Conservation (phyloP, 2,888 invertebrate genomes). For the Eutolmus rufibarbis region DNA sequence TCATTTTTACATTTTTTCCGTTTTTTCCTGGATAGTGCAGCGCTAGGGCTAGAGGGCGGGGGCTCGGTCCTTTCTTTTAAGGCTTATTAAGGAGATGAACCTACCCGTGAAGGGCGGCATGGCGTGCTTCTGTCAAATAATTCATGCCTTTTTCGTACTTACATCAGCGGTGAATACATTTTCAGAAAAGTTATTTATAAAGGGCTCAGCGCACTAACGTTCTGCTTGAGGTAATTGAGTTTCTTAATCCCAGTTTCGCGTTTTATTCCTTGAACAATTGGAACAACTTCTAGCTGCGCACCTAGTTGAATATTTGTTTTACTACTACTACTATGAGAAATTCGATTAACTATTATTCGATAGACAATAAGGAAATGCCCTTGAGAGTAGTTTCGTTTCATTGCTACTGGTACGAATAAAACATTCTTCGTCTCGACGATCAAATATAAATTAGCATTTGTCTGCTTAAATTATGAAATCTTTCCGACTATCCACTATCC, state of each 20-base stretch:
- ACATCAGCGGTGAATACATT: background rate
- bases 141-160: background rate
- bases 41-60: background rate
- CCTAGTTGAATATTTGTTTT: background rate
- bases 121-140: background rate
- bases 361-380: background rate
- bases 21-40: background rate
- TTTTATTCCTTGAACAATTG: background rate
- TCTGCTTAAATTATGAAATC: no score
- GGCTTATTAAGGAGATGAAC: background rate
- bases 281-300: background rate
- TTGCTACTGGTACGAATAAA: background rate
- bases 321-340: background rate
- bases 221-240: background rate
- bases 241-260: background rate
- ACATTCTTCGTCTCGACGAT: no score
- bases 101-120: background rate
- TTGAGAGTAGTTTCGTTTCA: background rate
- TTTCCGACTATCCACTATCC: no score
- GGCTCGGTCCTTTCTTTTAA: background rate
- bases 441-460: no score
- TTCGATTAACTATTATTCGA: background rate
- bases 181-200: background rate
- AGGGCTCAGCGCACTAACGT: background rate
- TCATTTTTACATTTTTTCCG: background rate